Evolutionary conservation across 2,113 vertebrate genomes (phyloP), one percentile per base, ranked within the genome.

Genomic region (Cyphomyrus plagiostoma): DNA sequence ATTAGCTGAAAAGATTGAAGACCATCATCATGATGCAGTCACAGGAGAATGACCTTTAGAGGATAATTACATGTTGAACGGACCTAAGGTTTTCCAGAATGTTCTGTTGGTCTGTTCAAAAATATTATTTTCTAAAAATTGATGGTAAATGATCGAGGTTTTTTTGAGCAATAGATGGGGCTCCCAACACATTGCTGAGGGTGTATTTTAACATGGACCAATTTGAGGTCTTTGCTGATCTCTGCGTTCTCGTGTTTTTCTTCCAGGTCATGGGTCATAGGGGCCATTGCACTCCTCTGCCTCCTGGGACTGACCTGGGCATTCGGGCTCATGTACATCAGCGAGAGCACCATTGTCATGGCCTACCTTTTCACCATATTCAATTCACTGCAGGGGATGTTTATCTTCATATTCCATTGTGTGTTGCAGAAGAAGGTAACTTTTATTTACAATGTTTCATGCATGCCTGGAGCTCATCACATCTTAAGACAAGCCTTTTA

Each of bases 381-480:
- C 96, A 99, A 99, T 97, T 99, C 98, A 94, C 97, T 99, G 89
- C 98, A 99, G 95, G 98, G 98, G 91, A 99, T 99, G 98, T 99
- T 99, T 96, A 99, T 99, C 96, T 99, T 99, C 96, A 99, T 99
- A 95, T 99, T 99, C 96, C 98, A 99, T 96, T 99, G 98, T 93
- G 98, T 99, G 88, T 97, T 99, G 92, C 98, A 99, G 95, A 99
- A 99, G 94, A 99, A 99, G 98, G 98, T 99, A 94, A 93, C 93
- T 8, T 53, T 39, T 56, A 53, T 45, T 23, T 84, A 80, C 35
- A 80, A 70, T 70, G 35, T 80, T 80, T 80, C 35, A 80, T 39
- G 15, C 30, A 77, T 77, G 13, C 17, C 15, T 80, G 35, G 39
- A n/a, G 82, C 82, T 46, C 23, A 48, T 82, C 77, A 45, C 39